A percentile compares a stretch with the other conserved stretches of the same genome.
These are phyloP conservation scores for Tragelaphus strepsiceros DNA, from an alignment of 2,113 vertebrate genomes.

Conservation along the genomic window DNA sequence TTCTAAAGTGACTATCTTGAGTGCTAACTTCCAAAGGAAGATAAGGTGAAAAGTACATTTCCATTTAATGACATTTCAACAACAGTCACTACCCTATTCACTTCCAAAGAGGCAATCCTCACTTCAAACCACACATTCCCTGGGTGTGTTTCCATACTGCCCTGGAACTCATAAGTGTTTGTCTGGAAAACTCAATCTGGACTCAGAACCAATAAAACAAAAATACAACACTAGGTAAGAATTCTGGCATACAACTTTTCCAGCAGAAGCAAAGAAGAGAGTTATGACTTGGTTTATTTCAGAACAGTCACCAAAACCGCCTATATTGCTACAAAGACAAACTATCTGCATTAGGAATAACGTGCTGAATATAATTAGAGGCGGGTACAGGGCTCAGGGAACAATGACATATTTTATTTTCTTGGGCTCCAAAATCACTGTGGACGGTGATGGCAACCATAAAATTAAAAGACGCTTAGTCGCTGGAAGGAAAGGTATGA, in stretches of 20 bases:
- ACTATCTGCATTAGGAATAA: neutral
- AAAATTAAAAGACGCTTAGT: neutral
- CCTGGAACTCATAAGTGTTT: constrained; percentile 30
- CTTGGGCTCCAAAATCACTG: neutral
- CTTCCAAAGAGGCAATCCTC: neutral
- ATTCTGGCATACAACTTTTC: constrained; percentile 8
- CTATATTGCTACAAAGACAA: neutral
- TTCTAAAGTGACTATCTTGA: neutral
- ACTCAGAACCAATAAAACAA: constrained; percentile 47
- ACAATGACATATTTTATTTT: neutral
- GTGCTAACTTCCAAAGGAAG: constrained; percentile 47
- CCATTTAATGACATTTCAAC: constrained; percentile 52
- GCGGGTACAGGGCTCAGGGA: neutral
- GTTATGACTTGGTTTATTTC: constrained; percentile 16
- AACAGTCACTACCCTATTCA: constrained; percentile 27
- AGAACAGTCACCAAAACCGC: neutral
- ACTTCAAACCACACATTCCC: neutral
- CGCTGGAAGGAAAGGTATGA: neutral
- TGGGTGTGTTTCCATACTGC: neutral
- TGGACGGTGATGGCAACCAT: neutral
- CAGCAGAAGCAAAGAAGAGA: constrained; percentile 10
- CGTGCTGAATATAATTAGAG: neutral
- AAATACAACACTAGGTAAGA: constrained; percentile 2
- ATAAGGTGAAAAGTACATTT: constrained; percentile 28
- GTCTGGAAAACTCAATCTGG: constrained; percentile 37